phyloP scores from a whole-genome alignment of 2,888 invertebrate genomes.

The Drosophila paranaensis region DNA sequence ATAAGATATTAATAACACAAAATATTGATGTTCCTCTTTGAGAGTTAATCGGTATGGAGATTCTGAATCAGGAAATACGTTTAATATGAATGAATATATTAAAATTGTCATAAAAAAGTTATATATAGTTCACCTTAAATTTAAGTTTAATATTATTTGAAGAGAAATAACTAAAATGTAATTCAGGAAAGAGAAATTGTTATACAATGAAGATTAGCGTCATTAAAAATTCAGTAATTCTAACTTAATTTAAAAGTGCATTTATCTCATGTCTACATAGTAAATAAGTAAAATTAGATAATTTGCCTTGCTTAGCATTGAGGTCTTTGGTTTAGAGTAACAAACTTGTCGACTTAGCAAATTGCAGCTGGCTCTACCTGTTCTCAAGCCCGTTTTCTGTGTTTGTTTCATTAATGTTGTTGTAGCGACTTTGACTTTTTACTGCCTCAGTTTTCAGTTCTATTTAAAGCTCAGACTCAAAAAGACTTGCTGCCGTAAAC shows the following conservation, averaged over 20 bases:
- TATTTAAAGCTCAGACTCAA: slow-evolving; percentile 42
- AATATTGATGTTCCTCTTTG: too few species aligned
- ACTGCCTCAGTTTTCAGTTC: slow-evolving; percentile 40
- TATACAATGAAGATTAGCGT: neutral
- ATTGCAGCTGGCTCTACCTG: slow-evolving; percentile 1
- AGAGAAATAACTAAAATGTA: neutral
- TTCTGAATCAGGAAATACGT: too few species aligned
- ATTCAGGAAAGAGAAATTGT: neutral
- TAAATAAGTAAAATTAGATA: neutral
- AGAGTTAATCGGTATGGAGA: too few species aligned
- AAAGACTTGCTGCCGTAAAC: slow-evolving; percentile 27
- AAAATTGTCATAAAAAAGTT: too few species aligned
- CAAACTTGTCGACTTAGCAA: slow-evolving; percentile 4
- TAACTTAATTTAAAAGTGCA: neutral
- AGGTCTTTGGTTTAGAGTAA: neutral
- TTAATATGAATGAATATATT: too few species aligned
- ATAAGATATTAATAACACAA: too few species aligned
- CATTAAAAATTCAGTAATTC: neutral
- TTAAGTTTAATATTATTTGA: neutral
- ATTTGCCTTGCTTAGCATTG: neutral
- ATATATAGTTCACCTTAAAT: too few species aligned
- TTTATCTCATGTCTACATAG: neutral
- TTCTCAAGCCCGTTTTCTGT: slow-evolving; percentile 9
- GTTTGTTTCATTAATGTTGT: neutral
- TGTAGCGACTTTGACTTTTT: slow-evolving; percentile 14